These are phyloP conservation scores for Anodontia alba DNA, from an alignment of 2,888 invertebrate species.

Conservation along the genomic window DNA sequence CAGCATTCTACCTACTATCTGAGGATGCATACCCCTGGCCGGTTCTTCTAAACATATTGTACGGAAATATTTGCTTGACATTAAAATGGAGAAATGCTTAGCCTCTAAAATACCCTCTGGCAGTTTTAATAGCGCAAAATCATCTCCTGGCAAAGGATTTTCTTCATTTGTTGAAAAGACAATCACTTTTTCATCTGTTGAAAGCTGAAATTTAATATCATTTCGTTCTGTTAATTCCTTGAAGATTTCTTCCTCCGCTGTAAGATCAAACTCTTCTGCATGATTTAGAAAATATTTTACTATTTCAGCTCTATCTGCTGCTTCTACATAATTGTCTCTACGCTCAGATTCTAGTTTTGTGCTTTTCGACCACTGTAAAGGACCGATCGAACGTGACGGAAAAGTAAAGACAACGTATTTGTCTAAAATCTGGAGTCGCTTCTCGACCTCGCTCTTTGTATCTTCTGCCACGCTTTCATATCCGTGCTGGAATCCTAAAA, in stretches of 20 bases:
- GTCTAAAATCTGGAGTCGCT: background rate
- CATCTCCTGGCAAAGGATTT: background rate
- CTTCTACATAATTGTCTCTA: background rate
- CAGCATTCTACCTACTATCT: slow-evolving; percentile 47
- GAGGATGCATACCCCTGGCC: slow-evolving; percentile 58
- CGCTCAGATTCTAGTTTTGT: background rate
- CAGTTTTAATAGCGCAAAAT: slow-evolving; percentile 27
- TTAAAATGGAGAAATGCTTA: slow-evolving; percentile 37
- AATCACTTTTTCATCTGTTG: background rate
- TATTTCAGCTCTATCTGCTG: slow-evolving; percentile 39
- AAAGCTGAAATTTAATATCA: background rate
- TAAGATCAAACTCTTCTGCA: background rate
- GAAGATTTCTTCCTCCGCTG: background rate
- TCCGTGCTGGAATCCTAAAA: background rate
- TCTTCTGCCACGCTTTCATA: background rate
- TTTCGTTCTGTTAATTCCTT: background rate
- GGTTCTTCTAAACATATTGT: slow-evolving; percentile 51
- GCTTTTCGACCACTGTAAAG: slow-evolving; percentile 48
- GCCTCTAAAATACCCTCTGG: slow-evolving; percentile 56
- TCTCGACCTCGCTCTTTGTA: background rate
- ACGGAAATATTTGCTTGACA: slow-evolving; percentile 27
- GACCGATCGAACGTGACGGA: slow-evolving; percentile 40
- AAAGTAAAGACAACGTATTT: slow-evolving; percentile 28
- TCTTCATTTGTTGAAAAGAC: background rate
- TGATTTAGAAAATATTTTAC: slow-evolving; percentile 16